Base-by-base conservation (phyloP, 2,113 vertebrate species). In the Helogale parvula region DNA sequence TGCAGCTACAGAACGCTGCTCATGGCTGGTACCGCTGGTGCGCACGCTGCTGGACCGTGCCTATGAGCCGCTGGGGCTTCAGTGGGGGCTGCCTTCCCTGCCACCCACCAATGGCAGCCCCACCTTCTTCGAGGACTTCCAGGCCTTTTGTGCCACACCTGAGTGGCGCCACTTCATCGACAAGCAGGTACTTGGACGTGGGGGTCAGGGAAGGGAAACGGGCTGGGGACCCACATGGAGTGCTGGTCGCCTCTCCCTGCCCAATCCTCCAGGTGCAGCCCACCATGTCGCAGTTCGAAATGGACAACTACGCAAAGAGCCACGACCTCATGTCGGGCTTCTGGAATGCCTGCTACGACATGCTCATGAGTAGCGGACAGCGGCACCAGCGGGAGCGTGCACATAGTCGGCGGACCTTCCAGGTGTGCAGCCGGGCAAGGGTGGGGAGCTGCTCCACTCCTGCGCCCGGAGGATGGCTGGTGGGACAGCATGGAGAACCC, bases 311-410 rank as follows among this genome's bases (percentile, higher is more conserved):
- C 0, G 99, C 99, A 17, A 99, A 99, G 98, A 99, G 99, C 97
- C 99, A 99, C 0, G 99, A 99, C 98, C 99, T 99, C 98, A 99
- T 99, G 99, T 99, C 99, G 17, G 99, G 99, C 80, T 99, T 99
- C 98, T 99, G 99, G 99, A 99, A 99, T 9, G 99, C 99, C 47
- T 99, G 99, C 94, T 99, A 99, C 0, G 99, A 99, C 7, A 99
- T 99, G 74, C 98, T 99, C 88, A 99, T 99, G 99, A 99, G 99
- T 98, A 99, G 99, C 0, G 99, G 99, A 0, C 98, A 99, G 89
- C 99, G 97, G 63, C 97, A 98, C 10, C 99, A 99, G 97, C 99
- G 98, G 83, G 99, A 99, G 87, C 98, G 98, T 60, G 98, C 98
- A 0, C 98, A 99, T 81, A 99, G 99, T 98, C 98, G 98, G 66